Percentiles rank a stretch among this genome's conserved stretches.
phyloP scores from a whole-genome alignment of 2,888 invertebrate species.

The Tanypteryx hageni region DNA sequence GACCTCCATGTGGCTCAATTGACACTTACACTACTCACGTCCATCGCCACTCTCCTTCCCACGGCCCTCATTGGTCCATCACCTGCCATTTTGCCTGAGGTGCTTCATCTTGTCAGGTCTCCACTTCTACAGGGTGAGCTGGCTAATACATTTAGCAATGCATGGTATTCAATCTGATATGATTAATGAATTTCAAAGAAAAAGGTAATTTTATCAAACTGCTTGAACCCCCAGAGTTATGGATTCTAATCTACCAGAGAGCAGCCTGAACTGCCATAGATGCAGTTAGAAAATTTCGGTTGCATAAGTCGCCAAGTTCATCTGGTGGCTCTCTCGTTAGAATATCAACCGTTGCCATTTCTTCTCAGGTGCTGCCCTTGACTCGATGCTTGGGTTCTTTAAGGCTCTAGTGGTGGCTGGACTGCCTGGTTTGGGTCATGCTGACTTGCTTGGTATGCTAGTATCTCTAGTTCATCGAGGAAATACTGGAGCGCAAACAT shows the following conservation, averaged over 20 bases:
- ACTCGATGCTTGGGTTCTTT: constrained; percentile 94
- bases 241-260: too few relatives aligned
- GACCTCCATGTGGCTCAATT: constrained; percentile 98
- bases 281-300: too few relatives aligned
- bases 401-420: constrained; percentile 92
- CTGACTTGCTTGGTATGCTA: constrained; percentile 87
- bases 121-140: constrained; percentile 90
- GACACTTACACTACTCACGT: constrained; percentile 88
- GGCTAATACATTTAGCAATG: constrained; percentile 7
- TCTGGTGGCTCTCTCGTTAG: too few relatives aligned
- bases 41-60: constrained; percentile 88
- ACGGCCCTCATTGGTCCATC: constrained; percentile 86
- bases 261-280: too few relatives aligned
- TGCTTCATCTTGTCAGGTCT: constrained; percentile 91
- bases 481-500: constrained; percentile 29
- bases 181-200: background rate
- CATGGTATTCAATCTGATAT: background rate
- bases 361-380: constrained; percentile 88
- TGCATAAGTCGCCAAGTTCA: too few relatives aligned
- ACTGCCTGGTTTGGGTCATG: constrained; percentile 87
- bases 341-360: background rate
- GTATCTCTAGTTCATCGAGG: constrained; percentile 69
- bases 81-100: constrained; percentile 88
- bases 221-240: background rate
- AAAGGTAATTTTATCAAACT: background rate